Percentiles rank a stretch among this genome's conserved stretches.
phyloP scores from a whole-genome alignment of 2,888 invertebrate species.

The Julus scandinavius region DNA sequence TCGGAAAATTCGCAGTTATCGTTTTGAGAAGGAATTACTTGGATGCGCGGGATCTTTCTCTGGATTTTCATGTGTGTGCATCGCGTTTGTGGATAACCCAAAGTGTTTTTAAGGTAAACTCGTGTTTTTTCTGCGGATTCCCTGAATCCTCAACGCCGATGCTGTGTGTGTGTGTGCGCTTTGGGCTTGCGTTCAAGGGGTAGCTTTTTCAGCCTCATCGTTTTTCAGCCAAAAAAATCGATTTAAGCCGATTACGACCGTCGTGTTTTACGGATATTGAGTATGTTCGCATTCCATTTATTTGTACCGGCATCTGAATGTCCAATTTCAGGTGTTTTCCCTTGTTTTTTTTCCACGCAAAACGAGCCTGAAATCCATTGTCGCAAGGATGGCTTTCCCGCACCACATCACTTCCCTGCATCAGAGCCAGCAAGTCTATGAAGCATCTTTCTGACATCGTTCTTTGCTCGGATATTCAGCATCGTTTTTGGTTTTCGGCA shows the following conservation, averaged over 20 bases:
- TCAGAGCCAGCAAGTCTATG: background rate
- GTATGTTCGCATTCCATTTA: background rate
- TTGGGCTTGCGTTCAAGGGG: background rate
- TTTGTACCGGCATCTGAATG: background rate
- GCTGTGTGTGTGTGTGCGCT: background rate
- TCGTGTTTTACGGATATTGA: background rate
- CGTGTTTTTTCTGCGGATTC: background rate
- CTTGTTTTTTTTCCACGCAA: background rate
- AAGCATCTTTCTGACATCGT: background rate
- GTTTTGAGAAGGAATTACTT: background rate
- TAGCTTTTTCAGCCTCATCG: slow-evolving; percentile 4
- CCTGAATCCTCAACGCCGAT: background rate
- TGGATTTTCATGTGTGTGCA: slow-evolving; percentile 12
- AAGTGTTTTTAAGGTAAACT: background rate
- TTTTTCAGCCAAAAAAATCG: background rate
- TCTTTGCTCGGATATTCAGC: background rate
- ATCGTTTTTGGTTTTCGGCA: background rate
- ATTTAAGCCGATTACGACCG: background rate
- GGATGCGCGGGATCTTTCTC: background rate
- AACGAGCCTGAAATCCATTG: background rate
- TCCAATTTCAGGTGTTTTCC: background rate
- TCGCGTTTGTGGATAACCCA: slow-evolving; percentile 14
- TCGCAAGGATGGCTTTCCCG: background rate
- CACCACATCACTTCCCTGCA: slow-evolving; percentile 23
- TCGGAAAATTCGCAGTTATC: background rate